Base-by-base conservation (phyloP, 2,888 invertebrate genomes). In the Eristalis pertinax region DNA sequence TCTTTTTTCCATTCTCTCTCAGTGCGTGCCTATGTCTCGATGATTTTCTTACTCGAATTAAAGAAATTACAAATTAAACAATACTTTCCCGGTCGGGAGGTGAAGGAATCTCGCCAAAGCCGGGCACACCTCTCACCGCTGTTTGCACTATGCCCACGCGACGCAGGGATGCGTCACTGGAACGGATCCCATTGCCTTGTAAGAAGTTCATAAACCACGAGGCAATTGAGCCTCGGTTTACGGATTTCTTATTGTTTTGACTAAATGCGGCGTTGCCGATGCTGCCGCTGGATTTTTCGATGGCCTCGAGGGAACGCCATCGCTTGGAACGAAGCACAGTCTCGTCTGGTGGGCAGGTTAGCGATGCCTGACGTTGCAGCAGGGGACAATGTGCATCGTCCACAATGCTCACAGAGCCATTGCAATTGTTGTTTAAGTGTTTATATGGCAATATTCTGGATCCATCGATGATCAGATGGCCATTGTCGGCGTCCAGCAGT, bases 271-370 rank as follows among this genome's bases (percentile, higher is more conserved):
- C 91, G 89, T 92, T 92, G 89, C 90, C 91, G 75, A 92, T 92
- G 50, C 91, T 92, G 83, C 93, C 94, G 50, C 92, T 92, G 65
- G 81, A 74, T 4, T 90, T 91, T 72, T 92, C 92, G 79, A 97
- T 94, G 89, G 95, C 95, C 93, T 97, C 97, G 72, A 97, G 94
- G 65, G 97, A 97, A 90, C 95, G 95, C 96, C 97, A 97, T 91
- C 96, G 95, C 93, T 96, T 96, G 89, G 95, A 91, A 74, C 92
- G 94, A 89, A 94, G 93, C 91, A 94, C 93, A 68, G 92, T 91
- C 67, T 93, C 92, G 80, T 92, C 93, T 79, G 92, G 91, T 26
- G 93, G 91, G 67, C 91, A 90, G 19, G 93, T 92, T 2, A 93
- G 90, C n/a, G 93, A 93, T 19, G 92, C 91, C 89, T 93, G 93